Evolutionary conservation across 2,797 vertebrate genomes (phyloP), one percentile per base, ranked within the genome.

Genomic region (Lutjanus argentimaculatus): DNA sequence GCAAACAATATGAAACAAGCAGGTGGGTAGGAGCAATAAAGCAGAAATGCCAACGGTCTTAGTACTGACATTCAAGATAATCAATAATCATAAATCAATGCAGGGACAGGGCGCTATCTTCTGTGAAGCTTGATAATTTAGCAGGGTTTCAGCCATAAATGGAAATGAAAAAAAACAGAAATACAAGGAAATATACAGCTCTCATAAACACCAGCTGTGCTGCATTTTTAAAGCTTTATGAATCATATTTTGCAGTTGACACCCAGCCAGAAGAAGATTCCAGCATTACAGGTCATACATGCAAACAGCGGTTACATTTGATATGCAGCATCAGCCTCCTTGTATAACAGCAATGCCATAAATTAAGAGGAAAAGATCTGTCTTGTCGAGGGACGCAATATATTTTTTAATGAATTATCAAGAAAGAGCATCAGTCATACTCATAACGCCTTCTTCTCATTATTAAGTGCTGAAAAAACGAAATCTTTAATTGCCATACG

Each of bases 11-110:
- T 55, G 19, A 58, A 53, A 65, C 22, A 63, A 52, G 22, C 67
- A 83, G 49, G 36, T 30, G 9, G 15, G 30, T 43, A 19, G 11
- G 16, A 17, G 25, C 40, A 75, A 8, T 57, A 62, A 15, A 73
- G 43, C 65, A 59, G 62, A 76, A 67, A 51, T 19, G 19, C 22
- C 17, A 82, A 9, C 67, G 75, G 56, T 19, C 45, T 21, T 4
- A 22, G 43, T 62, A 25, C n/a, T 87, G 75, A 77, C 80, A 82
- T 74, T 79, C 45, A 71, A 59, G 7, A 49, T 51, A 17, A 85
- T 81, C 85, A 85, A 88, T 86, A 79, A 80, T 67, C 57, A 80
- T 67, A 75, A 73, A 82, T 77, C 46, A 69, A 65, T 56, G 55
- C 46, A 71, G 17, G 72, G 10, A 65, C 3, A 70, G 16, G 25